Evolutionary conservation across 2,113 vertebrate species (phyloP), one percentile per base, ranked within the genome.

Genomic region (Phoenicopterus ruber): DNA sequence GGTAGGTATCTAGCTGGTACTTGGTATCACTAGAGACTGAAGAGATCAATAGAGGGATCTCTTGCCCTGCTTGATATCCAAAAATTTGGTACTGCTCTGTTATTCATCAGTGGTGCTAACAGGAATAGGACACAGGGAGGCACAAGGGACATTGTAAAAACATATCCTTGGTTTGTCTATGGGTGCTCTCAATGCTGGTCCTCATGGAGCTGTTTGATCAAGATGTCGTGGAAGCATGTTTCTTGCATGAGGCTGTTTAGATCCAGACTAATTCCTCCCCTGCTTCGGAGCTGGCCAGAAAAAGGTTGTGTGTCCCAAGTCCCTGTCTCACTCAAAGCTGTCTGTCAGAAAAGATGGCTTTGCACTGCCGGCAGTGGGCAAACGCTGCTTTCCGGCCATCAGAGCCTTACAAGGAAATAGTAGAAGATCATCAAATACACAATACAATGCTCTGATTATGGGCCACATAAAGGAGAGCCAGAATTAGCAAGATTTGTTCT

Each of bases 51-150:
- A 26, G 49, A 76, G 3, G 21, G 5, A 26, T 58, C 54, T 78
- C 11, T 81, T 89, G 38, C 31, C 10, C 31, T 42, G 15, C 8
- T 78, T 0, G 0, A 1, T 63, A 42, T 52, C 28, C 58, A 6
- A 9, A 59, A 67, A 3, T 38, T 63, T 52, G n/a, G 24, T 42
- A 12, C 13, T 7, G 5, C 12, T 54, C 10, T 40, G 2, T 40
- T 61, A 36, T 9, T 52, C 7, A 8, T 28, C 54, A 32, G 31
- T 52, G 57, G 6, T 52, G 38, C 7, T 22, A 29, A 13, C 5
- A 65, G 34, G 67, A 59, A 83, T 6, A 63, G 13, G n/a, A 32
- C 42, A 29, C 0, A 2, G 18, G 16, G 50, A 57, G 17, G 40
- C 26, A 32, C 12, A 81, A 93, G 47, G 17, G n/a, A 38, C 4